phyloP scores from a whole-genome alignment of 2,797 vertebrate species.

The Mionectes olivaceus region DNA sequence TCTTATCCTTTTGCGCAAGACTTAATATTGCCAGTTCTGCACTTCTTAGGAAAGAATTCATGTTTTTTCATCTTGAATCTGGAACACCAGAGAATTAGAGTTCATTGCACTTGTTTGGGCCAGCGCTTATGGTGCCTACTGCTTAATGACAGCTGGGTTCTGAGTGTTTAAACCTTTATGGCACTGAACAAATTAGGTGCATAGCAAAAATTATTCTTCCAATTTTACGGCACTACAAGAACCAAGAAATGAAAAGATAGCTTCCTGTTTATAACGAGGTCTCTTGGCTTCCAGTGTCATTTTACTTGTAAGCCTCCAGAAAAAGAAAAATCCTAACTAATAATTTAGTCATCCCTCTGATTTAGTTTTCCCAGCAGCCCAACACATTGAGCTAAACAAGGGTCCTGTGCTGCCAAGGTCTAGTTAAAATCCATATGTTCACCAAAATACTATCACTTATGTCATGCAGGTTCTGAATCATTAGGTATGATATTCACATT shows the following conservation, averaged over 20 bases:
- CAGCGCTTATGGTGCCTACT: neutral
- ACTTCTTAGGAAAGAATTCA: neutral
- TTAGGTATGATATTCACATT: slow-evolving; percentile 67
- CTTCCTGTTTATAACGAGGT: neutral
- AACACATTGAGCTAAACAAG: slow-evolving; percentile 2
- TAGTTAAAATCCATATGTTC: slow-evolving; percentile 72
- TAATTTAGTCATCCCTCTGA: slow-evolving; percentile 2
- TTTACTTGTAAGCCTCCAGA: neutral
- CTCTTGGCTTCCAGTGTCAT: neutral
- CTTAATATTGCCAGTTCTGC: neutral
- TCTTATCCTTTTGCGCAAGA: neutral
- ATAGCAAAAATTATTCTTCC: neutral
- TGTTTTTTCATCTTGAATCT: neutral
- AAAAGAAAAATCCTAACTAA: neutral
- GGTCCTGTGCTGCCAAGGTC: slow-evolving; percentile 32
- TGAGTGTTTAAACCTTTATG: neutral
- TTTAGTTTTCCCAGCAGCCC: slow-evolving; percentile 8
- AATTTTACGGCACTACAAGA: neutral
- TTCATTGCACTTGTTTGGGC: neutral
- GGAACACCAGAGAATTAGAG: neutral
- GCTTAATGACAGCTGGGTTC: neutral
- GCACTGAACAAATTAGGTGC: neutral
- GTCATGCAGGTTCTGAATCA: slow-evolving; percentile 64
- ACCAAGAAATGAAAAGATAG: neutral
- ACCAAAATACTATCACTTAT: slow-evolving; percentile 49